These are phyloP conservation scores for Heteractis magnifica DNA, from an alignment of 92 coral and sea anemone species.

Conservation along the genomic window DNA sequence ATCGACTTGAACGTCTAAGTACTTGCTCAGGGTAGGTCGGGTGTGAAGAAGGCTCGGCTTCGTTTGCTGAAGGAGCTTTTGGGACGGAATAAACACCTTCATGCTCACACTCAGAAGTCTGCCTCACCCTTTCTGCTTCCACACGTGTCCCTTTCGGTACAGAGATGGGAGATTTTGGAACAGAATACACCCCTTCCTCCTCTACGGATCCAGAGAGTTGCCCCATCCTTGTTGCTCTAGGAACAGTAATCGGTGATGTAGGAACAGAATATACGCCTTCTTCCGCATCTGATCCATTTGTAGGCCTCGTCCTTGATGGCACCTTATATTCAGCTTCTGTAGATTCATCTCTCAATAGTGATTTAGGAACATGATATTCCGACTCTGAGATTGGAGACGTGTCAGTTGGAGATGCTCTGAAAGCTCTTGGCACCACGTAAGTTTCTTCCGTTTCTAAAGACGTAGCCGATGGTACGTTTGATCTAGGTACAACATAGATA, in stretches of 20 bases:
- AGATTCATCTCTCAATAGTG: slow-evolving; percentile 5
- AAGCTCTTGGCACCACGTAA: slow-evolving; percentile 19
- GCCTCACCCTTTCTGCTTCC: slow-evolving; percentile 20
- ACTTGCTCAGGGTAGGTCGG: not conserved
- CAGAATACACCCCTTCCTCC: slow-evolving; percentile 39
- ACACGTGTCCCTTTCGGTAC: slow-evolving; percentile 18
- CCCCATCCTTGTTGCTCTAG: slow-evolving; percentile 23
- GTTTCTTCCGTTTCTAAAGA: slow-evolving; percentile 22
- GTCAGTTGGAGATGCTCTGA: slow-evolving; percentile 4
- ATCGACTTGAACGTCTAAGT: slow-evolving; percentile 21
- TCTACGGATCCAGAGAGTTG: slow-evolving; percentile 2
- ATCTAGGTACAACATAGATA: slow-evolving; percentile 22
- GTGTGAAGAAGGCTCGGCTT: slow-evolving; percentile 6
- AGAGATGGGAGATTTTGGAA: slow-evolving; percentile 35
- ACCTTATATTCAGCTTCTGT: slow-evolving; percentile 11
- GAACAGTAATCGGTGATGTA: slow-evolving; percentile 7
- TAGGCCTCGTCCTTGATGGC: not conserved
- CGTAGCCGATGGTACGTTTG: not conserved
- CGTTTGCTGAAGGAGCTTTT: slow-evolving; percentile 4
- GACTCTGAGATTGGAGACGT: slow-evolving; percentile 10
- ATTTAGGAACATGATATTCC: slow-evolving; percentile 33
- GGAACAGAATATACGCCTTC: slow-evolving; percentile 41
- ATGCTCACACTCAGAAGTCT: not conserved
- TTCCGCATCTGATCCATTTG: slow-evolving; percentile 5
- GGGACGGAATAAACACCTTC: slow-evolving; percentile 52